Evolutionary conservation across 2,797 vertebrate species (phyloP).

Genomic region (Amblyraja radiata): DNA sequence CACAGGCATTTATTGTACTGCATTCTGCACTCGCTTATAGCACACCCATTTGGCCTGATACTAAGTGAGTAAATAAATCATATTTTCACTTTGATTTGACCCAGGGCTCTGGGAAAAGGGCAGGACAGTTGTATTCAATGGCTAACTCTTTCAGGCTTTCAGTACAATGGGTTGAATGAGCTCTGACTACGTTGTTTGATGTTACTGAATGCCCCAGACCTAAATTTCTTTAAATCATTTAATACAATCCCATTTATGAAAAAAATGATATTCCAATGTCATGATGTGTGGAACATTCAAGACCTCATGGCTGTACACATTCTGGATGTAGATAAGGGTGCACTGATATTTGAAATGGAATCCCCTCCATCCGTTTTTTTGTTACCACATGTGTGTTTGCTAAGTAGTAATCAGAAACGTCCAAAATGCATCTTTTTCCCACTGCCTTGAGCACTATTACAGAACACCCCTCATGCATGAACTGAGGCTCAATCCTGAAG

Average conservation of each 20-base stretch:
- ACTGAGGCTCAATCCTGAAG: background rate
- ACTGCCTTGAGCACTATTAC: background rate
- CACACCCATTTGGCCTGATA: background rate
- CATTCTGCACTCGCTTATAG: conserved; percentile 24
- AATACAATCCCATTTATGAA: background rate
- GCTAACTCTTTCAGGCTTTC: background rate
- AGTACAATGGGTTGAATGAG: no score
- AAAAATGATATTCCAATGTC: background rate
- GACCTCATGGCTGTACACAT: background rate
- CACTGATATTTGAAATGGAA: background rate
- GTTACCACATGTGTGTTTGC: background rate
- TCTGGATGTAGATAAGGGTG: background rate
- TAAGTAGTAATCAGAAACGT: background rate
- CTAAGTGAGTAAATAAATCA: background rate
- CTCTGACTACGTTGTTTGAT: background rate
- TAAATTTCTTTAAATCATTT: background rate
- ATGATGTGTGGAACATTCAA: background rate
- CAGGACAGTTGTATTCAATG: background rate
- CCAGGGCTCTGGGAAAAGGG: background rate
- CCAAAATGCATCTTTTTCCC: background rate
- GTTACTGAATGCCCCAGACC: background rate
- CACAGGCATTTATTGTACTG: conserved; percentile 8
- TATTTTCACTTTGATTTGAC: background rate
- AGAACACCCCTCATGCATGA: background rate
- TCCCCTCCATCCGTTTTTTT: background rate